phyloP scores from a whole-genome alignment of 2,888 invertebrate genomes.

The Mimachlamys varia region DNA sequence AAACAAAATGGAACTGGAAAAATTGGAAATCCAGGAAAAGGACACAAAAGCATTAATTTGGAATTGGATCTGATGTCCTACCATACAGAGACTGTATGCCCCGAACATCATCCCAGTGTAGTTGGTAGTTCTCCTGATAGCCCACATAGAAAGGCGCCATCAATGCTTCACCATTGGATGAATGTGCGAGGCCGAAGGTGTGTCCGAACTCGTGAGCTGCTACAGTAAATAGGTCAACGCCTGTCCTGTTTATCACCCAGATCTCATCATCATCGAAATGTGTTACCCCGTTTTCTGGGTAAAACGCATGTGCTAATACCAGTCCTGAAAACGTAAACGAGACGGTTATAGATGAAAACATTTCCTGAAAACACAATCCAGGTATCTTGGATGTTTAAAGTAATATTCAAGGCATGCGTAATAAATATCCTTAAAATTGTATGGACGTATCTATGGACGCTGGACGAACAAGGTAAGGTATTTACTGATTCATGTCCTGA shows the following conservation, averaged over 20 bases:
- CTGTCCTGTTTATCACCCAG: conserved; percentile 74
- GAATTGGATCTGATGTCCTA: conserved; percentile 49
- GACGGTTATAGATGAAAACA: too few relatives aligned
- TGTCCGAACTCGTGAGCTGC: conserved; percentile 81
- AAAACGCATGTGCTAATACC: conserved; percentile 79
- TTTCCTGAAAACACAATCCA: too few relatives aligned
- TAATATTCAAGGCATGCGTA: too few relatives aligned
- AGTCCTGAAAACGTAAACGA: conserved; percentile 63
- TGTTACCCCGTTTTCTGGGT: conserved; percentile 78
- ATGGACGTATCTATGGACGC: too few relatives aligned
- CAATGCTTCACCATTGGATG: conserved; percentile 71
- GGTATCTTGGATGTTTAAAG: too few relatives aligned
- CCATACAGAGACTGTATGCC: conserved; percentile 79
- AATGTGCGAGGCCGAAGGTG: conserved; percentile 79
- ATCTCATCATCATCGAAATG: conserved; percentile 80
- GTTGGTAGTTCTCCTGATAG: conserved; percentile 74
- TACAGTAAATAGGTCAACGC: conserved; percentile 76
- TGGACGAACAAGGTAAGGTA: too few relatives aligned
- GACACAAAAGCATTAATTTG: too few relatives aligned
- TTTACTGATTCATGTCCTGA: too few relatives aligned
- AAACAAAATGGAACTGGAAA: too few relatives aligned
- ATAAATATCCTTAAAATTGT: too few relatives aligned
- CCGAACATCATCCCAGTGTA: conserved; percentile 75
- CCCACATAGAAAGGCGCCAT: conserved; percentile 80
- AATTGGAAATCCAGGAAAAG: too few relatives aligned